A percentile compares a stretch with the other conserved stretches of the same genome.
Conservation (phyloP, 2,797 vertebrate genomes). For the Cossypha dichroa region DNA sequence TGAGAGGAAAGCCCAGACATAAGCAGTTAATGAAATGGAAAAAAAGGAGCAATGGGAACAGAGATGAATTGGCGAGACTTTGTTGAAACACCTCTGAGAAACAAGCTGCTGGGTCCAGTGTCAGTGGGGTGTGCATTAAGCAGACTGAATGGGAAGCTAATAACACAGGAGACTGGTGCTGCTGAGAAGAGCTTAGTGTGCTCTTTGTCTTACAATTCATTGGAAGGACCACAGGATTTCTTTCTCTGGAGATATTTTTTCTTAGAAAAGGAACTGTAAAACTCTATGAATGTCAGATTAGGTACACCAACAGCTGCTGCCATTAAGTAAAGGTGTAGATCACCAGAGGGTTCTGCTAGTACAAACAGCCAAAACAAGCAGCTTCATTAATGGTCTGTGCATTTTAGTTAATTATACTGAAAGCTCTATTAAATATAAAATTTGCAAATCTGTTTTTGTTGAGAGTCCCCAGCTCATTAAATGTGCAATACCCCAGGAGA, state of each 20-base stretch:
- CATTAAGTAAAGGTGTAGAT: background rate
- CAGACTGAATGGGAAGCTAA: constrained; percentile 18
- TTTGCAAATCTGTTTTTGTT: background rate
- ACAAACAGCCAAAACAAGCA: background rate
- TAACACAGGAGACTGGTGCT: background rate
- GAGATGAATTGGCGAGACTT: background rate
- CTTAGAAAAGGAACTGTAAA: background rate
- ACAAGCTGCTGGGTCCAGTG: background rate
- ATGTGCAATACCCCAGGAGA: background rate
- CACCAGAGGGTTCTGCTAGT: background rate
- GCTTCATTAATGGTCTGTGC: background rate
- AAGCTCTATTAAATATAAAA: background rate
- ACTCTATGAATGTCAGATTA: background rate
- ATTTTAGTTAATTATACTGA: background rate
- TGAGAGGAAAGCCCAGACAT: background rate
- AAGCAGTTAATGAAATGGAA: background rate
- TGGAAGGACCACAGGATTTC: background rate
- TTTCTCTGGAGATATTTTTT: background rate
- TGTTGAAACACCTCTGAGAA: background rate
- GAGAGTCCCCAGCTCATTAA: background rate
- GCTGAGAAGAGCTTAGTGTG: background rate
- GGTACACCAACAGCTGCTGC: background rate
- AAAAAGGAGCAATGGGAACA: background rate
- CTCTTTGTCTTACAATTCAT: background rate
- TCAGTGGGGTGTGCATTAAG: background rate